A percentile compares a stretch with the other conserved stretches of the same genome.
These are phyloP conservation scores for Cydia splendana DNA, from an alignment of 1,140 invertebrate genomes.

Conservation along the genomic window DNA sequence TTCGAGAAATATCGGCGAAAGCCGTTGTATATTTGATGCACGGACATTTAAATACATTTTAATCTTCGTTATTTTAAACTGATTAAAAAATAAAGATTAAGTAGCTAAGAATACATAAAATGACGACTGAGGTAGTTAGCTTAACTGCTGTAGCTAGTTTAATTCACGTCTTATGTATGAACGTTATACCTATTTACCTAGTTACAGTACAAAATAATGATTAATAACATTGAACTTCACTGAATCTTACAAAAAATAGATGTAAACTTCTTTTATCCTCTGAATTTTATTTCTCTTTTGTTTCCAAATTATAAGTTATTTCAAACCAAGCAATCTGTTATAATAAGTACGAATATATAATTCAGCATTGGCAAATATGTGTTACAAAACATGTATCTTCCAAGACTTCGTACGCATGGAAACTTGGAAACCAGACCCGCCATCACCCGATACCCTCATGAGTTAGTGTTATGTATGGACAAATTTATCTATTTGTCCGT, in stretches of 20 bases:
- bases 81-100: neutral
- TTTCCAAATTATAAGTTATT: too few relatives aligned
- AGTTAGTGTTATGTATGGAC: constrained; percentile 65
- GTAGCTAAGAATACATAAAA: neutral
- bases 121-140: neutral
- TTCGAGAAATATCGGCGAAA: constrained; percentile 19
- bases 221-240: too few relatives aligned
- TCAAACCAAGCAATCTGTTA: too few relatives aligned
- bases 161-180: too few relatives aligned
- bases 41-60: neutral
- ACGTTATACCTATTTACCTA: too few relatives aligned
- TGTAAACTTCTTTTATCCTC: too few relatives aligned
- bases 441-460: constrained; percentile 31
- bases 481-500: constrained; percentile 72
- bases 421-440: neutral
- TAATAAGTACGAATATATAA: too few relatives aligned
- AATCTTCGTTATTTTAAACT: neutral
- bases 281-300: too few relatives aligned
- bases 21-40: neutral
- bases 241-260: too few relatives aligned
- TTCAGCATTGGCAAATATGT: too few relatives aligned
- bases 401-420: neutral
- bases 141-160: too few relatives aligned
- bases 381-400: neutral
- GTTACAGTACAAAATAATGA: too few relatives aligned